Base-by-base conservation (phyloP, 2,113 vertebrate species). In the Regulus satrapa region DNA sequence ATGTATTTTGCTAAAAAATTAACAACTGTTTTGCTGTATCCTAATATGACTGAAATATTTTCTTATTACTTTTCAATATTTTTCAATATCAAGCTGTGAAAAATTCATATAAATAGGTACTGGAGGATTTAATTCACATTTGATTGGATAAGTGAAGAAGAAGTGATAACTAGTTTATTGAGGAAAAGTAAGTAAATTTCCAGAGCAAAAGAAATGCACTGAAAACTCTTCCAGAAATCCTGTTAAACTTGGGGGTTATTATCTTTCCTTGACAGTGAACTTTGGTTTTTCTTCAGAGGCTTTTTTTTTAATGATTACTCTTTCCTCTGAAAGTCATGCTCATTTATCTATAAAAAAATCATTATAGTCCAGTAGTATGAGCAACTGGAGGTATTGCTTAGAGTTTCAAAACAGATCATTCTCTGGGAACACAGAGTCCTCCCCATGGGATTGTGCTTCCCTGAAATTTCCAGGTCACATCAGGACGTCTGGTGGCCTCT, bases 301-400 rank as follows among this genome's bases (percentile, higher is more conserved):
- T 91, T 14, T 56, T 95, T 95, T 79, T 96, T 97, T 97, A 98
- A 97, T 97, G 88, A 98, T 97, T 98, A 77, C 56, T 95, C 87
- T 56, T 73, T 63, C 63, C 76, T 64, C 78, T 55, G 71, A 78
- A 81, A 68, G 55, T 58, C 67, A 12, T 45, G 46, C 32, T 68
- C 67, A 54, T 40, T 92, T 94, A 75, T 89, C 62, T 69, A 78
- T 41, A 46, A 92, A 89, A 79, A 54, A 85, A 45, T 89, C 62
- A 63, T 62, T 55, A 73, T 31, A 55, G 34, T 43, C 18, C 58
- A 26, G 67, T 29, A 55, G 43, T 5, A 3, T 18, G 32, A 40
- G 59, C 76, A 84, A 34, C 82, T 49, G 46, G 13, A 66, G 29
- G 18, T 25, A 38, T 46, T 59, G 29, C 81, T 68, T 52, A 32